Evolutionary conservation across 2,113 vertebrate genomes (phyloP).

Genomic region (Ceratotherium simum): DNA sequence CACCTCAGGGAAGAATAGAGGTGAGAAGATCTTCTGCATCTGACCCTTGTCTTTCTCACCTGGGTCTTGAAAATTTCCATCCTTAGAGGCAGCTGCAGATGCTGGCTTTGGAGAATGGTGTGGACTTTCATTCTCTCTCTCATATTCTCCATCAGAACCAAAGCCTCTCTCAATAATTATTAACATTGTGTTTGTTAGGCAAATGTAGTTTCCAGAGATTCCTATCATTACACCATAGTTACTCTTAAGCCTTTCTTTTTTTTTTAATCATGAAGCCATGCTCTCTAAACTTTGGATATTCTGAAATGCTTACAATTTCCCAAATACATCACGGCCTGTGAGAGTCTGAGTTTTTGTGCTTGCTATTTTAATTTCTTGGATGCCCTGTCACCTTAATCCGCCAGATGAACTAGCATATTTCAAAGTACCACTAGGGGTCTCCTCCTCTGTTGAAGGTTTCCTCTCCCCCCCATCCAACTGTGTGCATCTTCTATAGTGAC

Average conservation of each 20-base stretch:
- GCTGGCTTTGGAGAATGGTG: not conserved
- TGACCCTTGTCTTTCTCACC: not conserved
- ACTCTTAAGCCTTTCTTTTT: not conserved
- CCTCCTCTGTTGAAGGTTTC: not conserved
- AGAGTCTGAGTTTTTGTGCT: not conserved
- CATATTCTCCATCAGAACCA: not conserved
- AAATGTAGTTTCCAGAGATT: not conserved
- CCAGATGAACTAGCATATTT: not conserved
- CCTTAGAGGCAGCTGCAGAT: not conserved
- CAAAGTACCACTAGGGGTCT: not conserved
- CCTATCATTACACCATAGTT: not conserved
- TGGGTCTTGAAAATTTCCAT: not conserved
- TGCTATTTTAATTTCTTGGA: not conserved
- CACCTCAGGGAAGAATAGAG: not conserved
- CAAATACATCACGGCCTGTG: not conserved
- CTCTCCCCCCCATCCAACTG: accelerated
- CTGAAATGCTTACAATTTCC: not conserved
- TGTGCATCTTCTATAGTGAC: not conserved
- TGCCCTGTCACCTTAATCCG: not conserved
- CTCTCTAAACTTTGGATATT: not conserved
- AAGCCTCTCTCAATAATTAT: not conserved
- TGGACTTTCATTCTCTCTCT: not conserved
- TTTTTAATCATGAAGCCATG: too few species aligned
- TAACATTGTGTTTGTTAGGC: not conserved
- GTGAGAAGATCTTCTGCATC: not conserved